Evolutionary conservation across 2,113 vertebrate species (phyloP).

Genomic region (Hemiscyllium ocellatum): DNA sequence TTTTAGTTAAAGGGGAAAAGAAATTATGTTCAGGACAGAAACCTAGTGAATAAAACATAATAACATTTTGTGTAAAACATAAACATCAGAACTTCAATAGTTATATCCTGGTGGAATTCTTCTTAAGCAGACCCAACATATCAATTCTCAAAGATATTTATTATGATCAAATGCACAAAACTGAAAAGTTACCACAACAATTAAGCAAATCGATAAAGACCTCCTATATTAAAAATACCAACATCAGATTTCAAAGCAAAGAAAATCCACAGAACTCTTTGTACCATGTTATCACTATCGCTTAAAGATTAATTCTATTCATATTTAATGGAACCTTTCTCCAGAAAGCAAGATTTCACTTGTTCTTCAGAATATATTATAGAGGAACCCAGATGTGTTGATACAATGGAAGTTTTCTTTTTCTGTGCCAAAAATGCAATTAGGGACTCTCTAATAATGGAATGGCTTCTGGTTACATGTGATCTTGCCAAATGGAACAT

Average conservation of each 20-base stretch:
- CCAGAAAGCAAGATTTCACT: neutral
- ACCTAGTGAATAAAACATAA: neutral
- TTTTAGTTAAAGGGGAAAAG: neutral
- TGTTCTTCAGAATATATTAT: neutral
- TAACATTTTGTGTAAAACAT: neutral
- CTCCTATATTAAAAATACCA: neutral
- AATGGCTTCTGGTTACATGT: neutral
- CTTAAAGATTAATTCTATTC: constrained; percentile 8
- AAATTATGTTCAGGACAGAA: neutral
- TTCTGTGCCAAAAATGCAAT: constrained; percentile 9
- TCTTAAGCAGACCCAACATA: neutral
- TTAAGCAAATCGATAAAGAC: neutral
- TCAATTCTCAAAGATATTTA: neutral
- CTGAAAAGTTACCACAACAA: neutral
- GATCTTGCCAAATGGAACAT: neutral
- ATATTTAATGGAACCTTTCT: constrained; percentile 27
- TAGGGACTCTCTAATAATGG: neutral
- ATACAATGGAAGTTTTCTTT: neutral
- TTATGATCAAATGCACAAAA: neutral
- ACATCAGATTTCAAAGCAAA: neutral
- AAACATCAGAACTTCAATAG: neutral
- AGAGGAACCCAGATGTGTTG: neutral
- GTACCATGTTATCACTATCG: neutral
- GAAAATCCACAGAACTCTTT: neutral
- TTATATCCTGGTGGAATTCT: neutral